Evolutionary conservation across 1,140 invertebrate species (phyloP), one percentile per base, ranked within the genome.

Genomic region (Bombus turneri): DNA sequence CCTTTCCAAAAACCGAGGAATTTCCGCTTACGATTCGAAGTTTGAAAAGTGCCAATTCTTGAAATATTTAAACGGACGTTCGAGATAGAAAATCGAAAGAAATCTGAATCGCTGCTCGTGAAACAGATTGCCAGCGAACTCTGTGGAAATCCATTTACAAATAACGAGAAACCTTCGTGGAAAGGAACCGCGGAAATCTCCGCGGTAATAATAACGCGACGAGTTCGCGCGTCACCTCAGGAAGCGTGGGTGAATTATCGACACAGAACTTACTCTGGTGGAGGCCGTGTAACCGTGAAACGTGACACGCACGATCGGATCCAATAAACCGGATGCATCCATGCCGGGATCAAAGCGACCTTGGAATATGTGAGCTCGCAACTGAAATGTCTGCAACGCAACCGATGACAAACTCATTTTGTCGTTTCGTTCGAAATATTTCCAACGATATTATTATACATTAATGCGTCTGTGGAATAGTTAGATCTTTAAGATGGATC

Each of bases 351-450:
- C 94, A 74, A 97, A 95, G 83, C 95, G 96, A 47, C 96, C 96
- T 94, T 97, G 96, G 93, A 96, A 96, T 84, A 97, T 95, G 85
- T 96, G 96, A 9, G 96, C 95, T 85, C 95, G 94, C 57, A 96
- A 94, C 86, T 96, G 95, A 83, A 96, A 96, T 59, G 88, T 93
- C 94, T 94, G 82, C 74, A 93, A 95, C 74, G 88, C 91, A 59
- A 59, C 9, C 5, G 6, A 34, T 34, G 22, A 15, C 13, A 37
- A 41, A 62, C 57, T 57, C 18, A 71, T 69, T 18, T 25, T 18
- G 12, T 62, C 31, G 3, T 9, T 34, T 66, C 41, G 57, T 43
- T 59, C 28, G n/a, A 68, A 31, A 34, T 71, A 71, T 41, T 28
- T 25, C n/a, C 12, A 22, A 41, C 15, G 3, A 18, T n/a, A 28